A percentile compares a stretch with the other conserved stretches of the same genome.
phyloP scores from a whole-genome alignment of 53 echinoderm and acorn worm species.

The Arbacia lixula region DNA sequence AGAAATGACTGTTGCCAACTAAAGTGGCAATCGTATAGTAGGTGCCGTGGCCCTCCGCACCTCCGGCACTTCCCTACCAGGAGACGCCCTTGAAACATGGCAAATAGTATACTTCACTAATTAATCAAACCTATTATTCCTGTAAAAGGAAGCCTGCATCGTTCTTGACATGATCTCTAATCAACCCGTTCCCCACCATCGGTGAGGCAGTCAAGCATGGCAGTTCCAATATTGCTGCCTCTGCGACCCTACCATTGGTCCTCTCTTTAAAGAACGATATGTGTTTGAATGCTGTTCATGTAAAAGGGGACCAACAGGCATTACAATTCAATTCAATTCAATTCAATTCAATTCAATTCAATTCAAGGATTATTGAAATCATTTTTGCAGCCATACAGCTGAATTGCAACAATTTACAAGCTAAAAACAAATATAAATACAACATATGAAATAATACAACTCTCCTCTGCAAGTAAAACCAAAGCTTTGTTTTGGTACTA shows the following conservation, averaged over 20 bases:
- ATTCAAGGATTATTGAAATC: too few species aligned
- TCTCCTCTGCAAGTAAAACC: too few species aligned
- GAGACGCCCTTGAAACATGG: constrained; percentile 45
- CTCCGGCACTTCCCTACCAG: constrained; percentile 13
- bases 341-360: too few species aligned
- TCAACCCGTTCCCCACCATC: constrained; percentile 49
- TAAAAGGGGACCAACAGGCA: too few species aligned
- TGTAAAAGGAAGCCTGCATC: constrained; percentile 53
- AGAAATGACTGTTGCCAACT: constrained; percentile 58
- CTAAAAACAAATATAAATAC: too few species aligned
- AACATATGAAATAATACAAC: too few species aligned
- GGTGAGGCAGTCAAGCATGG: constrained; percentile 31
- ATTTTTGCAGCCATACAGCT: too few species aligned
- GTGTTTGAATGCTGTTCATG: too few species aligned
- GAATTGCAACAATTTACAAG: too few species aligned
- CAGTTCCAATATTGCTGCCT: not conserved
- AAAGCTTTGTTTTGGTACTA: too few species aligned
- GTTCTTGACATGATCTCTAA: constrained; percentile 58
- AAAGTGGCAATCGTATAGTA: constrained; percentile 2
- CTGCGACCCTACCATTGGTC: constrained; percentile 7
- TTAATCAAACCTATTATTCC: constrained; percentile 46
- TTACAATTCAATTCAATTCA: too few species aligned
- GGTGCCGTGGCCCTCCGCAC: constrained; percentile 3
- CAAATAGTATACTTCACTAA: constrained; percentile 63
- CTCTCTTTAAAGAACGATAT: not conserved